Evolutionary conservation across 2,797 vertebrate species (phyloP), one percentile per base, ranked within the genome.

Genomic region (Picus viridis): DNA sequence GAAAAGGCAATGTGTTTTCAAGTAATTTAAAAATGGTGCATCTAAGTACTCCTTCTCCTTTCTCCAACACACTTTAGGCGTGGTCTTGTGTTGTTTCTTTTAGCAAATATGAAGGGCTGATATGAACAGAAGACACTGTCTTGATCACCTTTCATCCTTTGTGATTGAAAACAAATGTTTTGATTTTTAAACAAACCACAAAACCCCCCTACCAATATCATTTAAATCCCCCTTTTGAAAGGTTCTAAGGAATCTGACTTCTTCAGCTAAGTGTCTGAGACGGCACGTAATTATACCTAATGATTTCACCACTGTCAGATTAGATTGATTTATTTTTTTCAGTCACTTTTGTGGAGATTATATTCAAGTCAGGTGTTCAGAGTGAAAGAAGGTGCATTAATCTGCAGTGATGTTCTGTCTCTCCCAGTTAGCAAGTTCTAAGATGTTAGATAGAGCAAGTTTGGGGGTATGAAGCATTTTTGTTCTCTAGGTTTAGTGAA

Each of bases 271-370:
- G 51, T 20, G 82, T 76, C 64, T 74, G 54, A 64, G 45, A 93
- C 93, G 76, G 74, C 90, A 49, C 81, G 69, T 88, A 88, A 96
- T 95, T 91, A 94, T 93, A 74, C 65, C 67, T 89, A 92, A 96
- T 93, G 89, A 95, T 95, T 95, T 88, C 74, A 92, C 64, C 65
- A 84, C 89, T 93, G 94, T 95, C 95, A 93, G 85, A 92, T 95
- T 93, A 93, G 93, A 95, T 96, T 95, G 94, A 93, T 43, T 43
- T 43, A 6, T 43, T 43, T 39, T 43, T 94, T 93, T 96, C 92
- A 89, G 89, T 86, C 92, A 86, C 80, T 94, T 93, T 20, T 47
- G 64, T 92, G 71, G 51, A 92, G 92, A 95, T 95, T 91, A 94
- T 64, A 92, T 91, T 95, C 92, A 95, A 57, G 68, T 95, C 93